A percentile compares a stretch with the other conserved stretches of the same genome.
These are phyloP conservation scores for Stenichneumon culpator DNA, from an alignment of 2,888 invertebrate species.

Conservation along the genomic window DNA sequence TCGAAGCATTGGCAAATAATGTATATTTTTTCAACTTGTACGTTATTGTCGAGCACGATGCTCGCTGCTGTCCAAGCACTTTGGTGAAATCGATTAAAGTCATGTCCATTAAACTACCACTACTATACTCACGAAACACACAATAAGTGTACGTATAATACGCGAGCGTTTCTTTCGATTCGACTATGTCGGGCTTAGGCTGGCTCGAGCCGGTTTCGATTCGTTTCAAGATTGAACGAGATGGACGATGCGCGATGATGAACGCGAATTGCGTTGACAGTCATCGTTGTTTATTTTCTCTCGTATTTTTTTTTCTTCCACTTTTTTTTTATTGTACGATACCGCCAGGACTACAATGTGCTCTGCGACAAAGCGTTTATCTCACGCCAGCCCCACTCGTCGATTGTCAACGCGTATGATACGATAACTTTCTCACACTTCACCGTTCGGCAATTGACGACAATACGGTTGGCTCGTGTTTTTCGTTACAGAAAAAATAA, in stretches of 20 bases:
- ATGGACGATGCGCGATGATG: conserved; percentile 59
- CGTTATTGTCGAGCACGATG: background rate
- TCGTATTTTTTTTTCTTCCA: conserved; percentile 20
- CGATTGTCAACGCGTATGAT: conserved; percentile 10
- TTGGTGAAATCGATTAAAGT: conserved; percentile 47
- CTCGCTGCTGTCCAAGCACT: conserved; percentile 2
- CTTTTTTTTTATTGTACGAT: conserved; percentile 18
- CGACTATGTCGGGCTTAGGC: conserved; percentile 53
- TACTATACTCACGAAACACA: background rate
- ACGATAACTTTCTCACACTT: conserved; percentile 25
- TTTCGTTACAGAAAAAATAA: background rate
- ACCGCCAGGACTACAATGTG: conserved; percentile 32
- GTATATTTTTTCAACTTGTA: background rate
- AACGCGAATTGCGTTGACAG: conserved; percentile 63
- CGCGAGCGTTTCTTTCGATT: conserved; percentile 47
- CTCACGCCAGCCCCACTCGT: background rate
- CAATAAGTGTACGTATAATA: conserved; percentile 5
- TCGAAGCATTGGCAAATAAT: background rate
- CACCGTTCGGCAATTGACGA: background rate
- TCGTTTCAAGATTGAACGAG: conserved; percentile 58
- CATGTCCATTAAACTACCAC: conserved; percentile 1
- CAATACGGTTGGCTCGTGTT: background rate
- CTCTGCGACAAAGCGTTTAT: conserved; percentile 15
- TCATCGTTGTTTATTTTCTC: conserved; percentile 39
- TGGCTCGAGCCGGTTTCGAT: conserved; percentile 66